Evolutionary conservation across 92 coral and sea anemone genomes (phyloP).

Genomic region (Galaxea fascicularis): DNA sequence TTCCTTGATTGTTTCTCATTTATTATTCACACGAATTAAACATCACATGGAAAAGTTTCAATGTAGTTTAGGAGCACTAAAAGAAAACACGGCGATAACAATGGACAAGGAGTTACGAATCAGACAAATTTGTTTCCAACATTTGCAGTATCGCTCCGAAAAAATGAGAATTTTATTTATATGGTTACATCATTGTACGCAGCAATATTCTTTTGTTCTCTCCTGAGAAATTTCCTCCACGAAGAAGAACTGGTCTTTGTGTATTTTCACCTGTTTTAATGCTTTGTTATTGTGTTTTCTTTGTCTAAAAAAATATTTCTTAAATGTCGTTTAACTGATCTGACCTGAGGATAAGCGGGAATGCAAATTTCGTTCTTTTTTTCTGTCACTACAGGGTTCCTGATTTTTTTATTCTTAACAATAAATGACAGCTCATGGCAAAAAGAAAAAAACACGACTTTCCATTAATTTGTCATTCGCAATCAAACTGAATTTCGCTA

Average conservation of each 20-base stretch:
- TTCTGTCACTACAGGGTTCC: neutral
- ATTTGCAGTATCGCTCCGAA: neutral
- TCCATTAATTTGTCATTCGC: neutral
- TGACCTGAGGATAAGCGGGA: slow-evolving; percentile 14
- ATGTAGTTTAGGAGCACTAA: slow-evolving; percentile 23
- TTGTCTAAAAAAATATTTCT: slow-evolving; percentile 28
- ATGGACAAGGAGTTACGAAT: neutral
- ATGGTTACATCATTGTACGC: slow-evolving; percentile 1
- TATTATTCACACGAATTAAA: slow-evolving; percentile 55
- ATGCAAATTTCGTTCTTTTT: slow-evolving; percentile 22
- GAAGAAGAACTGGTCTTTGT: slow-evolving; percentile 28
- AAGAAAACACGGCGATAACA: neutral
- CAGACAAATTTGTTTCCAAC: neutral
- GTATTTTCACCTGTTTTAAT: slow-evolving; percentile 47
- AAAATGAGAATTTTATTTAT: neutral
- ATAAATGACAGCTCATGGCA: neutral
- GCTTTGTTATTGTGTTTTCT: slow-evolving; percentile 20
- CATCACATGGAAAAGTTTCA: slow-evolving; percentile 36
- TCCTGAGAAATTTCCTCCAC: slow-evolving; percentile 16
- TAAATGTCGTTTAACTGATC: slow-evolving; percentile 21
- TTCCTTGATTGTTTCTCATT: slow-evolving; percentile 29
- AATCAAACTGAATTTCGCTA: too few relatives aligned
- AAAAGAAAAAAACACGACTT: neutral
- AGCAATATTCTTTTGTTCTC: slow-evolving; percentile 11
- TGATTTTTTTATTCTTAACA: slow-evolving; percentile 8